phyloP scores from a whole-genome alignment of 1,140 invertebrate genomes.

The Zaprionus taronus region DNA sequence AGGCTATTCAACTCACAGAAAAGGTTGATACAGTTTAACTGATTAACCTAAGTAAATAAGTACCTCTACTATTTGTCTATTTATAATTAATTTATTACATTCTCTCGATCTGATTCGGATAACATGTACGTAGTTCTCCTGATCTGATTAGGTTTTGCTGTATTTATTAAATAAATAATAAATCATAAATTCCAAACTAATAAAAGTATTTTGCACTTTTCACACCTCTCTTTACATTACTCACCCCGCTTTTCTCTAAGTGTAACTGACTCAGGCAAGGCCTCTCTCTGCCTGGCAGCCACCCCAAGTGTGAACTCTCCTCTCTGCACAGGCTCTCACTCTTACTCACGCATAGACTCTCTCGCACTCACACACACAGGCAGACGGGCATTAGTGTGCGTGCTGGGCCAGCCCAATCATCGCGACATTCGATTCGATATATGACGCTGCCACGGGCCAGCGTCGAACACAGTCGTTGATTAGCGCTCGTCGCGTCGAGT shows the following conservation, averaged over 20 bases:
- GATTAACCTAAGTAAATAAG: too few species aligned
- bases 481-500: conserved; percentile 68
- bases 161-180: too few species aligned
- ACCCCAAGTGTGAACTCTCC: neutral
- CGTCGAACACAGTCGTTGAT: conserved; percentile 68
- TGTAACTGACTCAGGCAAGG: neutral
- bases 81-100: too few species aligned
- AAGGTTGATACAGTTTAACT: too few species aligned
- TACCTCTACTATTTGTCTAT: too few species aligned
- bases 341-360: neutral
- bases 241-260: neutral
- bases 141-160: too few species aligned
- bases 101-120: too few species aligned
- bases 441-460: conserved; percentile 54
- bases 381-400: neutral
- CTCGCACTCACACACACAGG: neutral
- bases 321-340: too few species aligned
- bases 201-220: neutral
- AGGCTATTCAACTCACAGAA: too few species aligned
- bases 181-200: too few species aligned
- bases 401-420: conserved; percentile 41
- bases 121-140: too few species aligned
- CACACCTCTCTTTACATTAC: too few species aligned
- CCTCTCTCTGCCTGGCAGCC: conserved; percentile 6
- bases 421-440: conserved; percentile 47